phyloP scores from a whole-genome alignment of 2,113 vertebrate genomes.

The Varanus salvator region DNA sequence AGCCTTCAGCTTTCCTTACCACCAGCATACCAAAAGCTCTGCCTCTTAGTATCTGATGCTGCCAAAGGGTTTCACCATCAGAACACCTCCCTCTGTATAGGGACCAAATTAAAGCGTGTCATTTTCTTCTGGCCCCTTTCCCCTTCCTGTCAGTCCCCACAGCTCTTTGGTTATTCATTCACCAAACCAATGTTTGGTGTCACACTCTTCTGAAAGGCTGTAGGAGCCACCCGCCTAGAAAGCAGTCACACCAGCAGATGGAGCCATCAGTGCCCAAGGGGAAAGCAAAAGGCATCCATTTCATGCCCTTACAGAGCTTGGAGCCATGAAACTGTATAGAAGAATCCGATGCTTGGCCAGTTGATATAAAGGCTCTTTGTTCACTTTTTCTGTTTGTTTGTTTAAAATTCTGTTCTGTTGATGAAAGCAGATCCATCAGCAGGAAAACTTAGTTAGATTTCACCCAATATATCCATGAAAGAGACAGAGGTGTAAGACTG shows the following conservation, averaged over 20 bases:
- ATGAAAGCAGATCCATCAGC: too few species aligned
- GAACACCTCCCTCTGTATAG: background rate
- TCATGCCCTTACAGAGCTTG: background rate
- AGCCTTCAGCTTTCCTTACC: constrained; percentile 22
- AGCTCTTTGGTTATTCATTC: background rate
- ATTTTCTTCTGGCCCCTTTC: background rate
- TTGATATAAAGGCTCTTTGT: too few species aligned
- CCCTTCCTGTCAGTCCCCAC: background rate
- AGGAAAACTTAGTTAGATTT: too few species aligned
- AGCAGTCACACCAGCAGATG: background rate
- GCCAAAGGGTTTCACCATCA: background rate
- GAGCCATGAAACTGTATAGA: too few species aligned
- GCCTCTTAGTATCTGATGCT: background rate
- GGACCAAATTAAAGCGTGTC: background rate
- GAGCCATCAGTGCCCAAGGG: background rate
- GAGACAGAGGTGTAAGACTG: too few species aligned
- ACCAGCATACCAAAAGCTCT: background rate
- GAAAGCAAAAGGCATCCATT: background rate
- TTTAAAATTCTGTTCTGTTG: too few species aligned
- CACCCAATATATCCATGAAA: too few species aligned
- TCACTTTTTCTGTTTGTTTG: too few species aligned
- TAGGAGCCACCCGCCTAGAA: background rate
- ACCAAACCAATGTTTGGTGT: background rate
- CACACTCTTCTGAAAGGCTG: background rate
- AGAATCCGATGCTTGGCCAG: too few species aligned